Base-by-base conservation (phyloP, 2,888 invertebrate species). In the Syrista parreyssii region DNA sequence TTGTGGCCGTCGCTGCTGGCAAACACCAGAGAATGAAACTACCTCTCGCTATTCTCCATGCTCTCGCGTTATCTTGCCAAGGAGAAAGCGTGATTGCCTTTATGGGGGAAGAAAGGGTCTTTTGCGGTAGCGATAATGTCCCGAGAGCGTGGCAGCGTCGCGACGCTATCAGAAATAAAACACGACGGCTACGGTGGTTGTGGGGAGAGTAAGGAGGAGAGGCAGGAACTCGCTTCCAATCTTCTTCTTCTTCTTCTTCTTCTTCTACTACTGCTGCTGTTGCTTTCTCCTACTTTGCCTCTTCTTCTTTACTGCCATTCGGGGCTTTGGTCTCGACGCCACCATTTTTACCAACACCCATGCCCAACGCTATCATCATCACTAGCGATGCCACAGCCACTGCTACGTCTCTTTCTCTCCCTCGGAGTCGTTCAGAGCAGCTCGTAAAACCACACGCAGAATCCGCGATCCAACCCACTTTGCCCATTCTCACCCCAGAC, bases 81-180 rank as follows among this genome's bases (percentile, higher is more conserved):
- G 89, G 88, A 89, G 90, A 91, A 90, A 89, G 89, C 91, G 89
- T 90, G 91, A 91, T 91, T 91, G 91, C 91, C 89, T 91, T 91
- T 91, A 91, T 91, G 89, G 91, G 90, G 91, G 91, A 91, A 91
- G 91, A 91, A 91, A 91, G 89, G 90, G 90, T 91, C 91, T 89
- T 91, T 91, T 89, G 90, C 89, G 86, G 88, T 87, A 83, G 89
- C 89, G 91, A 91, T 91, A 91, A 91, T 91, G 91, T 91, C 89
- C 88, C 86, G 75, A 83, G 80, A 85, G 87, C 81, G 83, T 73
- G 81, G 79, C 81, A 85, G 84, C 83, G 82, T 82, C 80, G 83
- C 86, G 87, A 86, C 88, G 90, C 90, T 91, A 90, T 90, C 90
- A 89, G 90, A 89, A 89, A 89, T 89, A 89, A 90, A 89, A 89